Conservation (phyloP, 2,797 vertebrate species). For the Propithecus deckenii region DNA sequence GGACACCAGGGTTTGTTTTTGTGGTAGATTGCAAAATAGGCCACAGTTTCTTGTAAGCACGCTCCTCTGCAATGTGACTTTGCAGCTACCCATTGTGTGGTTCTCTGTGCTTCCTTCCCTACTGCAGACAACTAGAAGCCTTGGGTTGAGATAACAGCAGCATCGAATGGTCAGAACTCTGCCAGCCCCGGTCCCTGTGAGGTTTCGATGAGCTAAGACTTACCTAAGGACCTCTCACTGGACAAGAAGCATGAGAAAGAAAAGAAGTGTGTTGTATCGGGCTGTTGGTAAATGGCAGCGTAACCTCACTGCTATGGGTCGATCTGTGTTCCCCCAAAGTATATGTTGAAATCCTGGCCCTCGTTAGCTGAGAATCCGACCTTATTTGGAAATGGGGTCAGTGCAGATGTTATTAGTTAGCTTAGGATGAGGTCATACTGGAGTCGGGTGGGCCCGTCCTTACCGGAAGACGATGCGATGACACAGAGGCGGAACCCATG, state of each 20-base stretch:
- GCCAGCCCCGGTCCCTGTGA: background rate
- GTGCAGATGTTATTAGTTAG: background rate
- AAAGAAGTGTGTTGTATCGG: background rate
- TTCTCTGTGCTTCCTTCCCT: background rate
- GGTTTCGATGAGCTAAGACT: background rate
- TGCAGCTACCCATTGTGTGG: background rate
- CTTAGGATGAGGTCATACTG: background rate
- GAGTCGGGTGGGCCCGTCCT: background rate
- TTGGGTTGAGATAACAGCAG: background rate
- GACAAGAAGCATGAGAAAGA: background rate
- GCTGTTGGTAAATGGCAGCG: background rate
- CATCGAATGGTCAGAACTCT: fast-evolving
- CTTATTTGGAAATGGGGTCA: background rate
- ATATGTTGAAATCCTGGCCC: background rate
- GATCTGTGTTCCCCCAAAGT: background rate
- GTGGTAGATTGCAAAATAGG: background rate
- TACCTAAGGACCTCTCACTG: background rate
- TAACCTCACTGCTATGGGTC: background rate
- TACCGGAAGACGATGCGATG: no score
- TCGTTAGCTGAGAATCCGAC: background rate
- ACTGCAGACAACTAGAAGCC: background rate
- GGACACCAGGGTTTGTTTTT: background rate
- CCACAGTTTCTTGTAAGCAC: background rate
- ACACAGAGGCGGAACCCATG: no score
- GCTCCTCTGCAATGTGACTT: background rate